Base-by-base conservation (phyloP, 2,797 vertebrate genomes). In the Mormyrops boulengeri region DNA sequence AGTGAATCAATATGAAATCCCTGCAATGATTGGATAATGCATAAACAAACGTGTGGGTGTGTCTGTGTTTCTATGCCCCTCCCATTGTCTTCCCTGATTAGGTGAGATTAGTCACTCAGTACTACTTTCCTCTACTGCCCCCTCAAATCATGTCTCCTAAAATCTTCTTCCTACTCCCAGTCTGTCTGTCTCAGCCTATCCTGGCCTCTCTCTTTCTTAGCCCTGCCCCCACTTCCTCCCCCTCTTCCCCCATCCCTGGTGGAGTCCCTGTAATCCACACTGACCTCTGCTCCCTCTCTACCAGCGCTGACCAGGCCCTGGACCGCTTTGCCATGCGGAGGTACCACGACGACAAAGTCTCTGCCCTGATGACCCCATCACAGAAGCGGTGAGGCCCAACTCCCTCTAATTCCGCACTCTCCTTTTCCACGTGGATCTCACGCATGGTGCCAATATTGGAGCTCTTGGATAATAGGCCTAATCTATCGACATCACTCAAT, bases 291-390 rank as follows among this genome's bases (percentile, higher is more conserved):
- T 44, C 7, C 34, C 85, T 57, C 85, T 93, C 92, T 94, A 91
- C 91, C 94, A 99, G 98, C 89, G 97, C 97, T 91, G 97, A 97
- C 93, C 96, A 98, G 92, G 97, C 97, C 92, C 95, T 99, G 0
- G 97, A 99, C 94, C 96, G 96, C 90, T 98, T 98, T 89, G 97
- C 98, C 84, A 98, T 98, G 97, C 97, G 96, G 95, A 97, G 97
- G 92, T 99, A 97, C 94, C 98, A 97, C 87, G 96, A 95, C 85
- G 97, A 98, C 93, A 97, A 97, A 90, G 95, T 99, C 88, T 96
- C 96, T 0, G 91, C 95, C 17, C 92, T 97, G 92, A 98, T 99
- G 97, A 97, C 96, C 5, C 97, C 98, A 0, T 99, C 98, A 1
- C 98, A 99, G 93, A 98, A 96, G 95, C 96, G 98, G 98, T 97